phyloP scores from a whole-genome alignment of 2,888 invertebrate species.

The Pycnomerus fuliginosus region DNA sequence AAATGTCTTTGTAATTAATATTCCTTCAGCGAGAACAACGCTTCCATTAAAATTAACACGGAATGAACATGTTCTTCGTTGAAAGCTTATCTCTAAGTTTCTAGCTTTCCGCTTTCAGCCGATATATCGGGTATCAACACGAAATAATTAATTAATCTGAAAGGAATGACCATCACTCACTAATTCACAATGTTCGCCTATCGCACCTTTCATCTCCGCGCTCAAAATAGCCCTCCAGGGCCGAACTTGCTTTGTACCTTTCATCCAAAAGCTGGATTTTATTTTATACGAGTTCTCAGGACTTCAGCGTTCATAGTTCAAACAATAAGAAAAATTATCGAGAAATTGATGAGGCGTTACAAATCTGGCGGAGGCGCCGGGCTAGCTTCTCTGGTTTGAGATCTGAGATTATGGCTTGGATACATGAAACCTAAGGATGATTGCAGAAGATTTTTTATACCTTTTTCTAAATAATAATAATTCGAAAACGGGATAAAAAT shows the following conservation, averaged over 20 bases:
- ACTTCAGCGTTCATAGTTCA: too few species aligned
- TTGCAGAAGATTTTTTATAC: too few species aligned
- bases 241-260: constrained; percentile 9
- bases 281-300: too few species aligned
- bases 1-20: constrained; percentile 29
- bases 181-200: constrained; percentile 36
- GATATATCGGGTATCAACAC: constrained; percentile 25
- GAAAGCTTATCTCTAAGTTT: constrained; percentile 16
- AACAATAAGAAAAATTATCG: too few species aligned
- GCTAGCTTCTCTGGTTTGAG: too few species aligned
- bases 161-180: constrained; percentile 39
- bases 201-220: constrained; percentile 24
- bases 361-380: too few species aligned
- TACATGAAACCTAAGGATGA: too few species aligned
- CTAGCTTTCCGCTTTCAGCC: constrained; percentile 29
- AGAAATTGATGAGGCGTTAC: too few species aligned
- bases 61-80: constrained; percentile 40
- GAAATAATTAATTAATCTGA: constrained; percentile 39
- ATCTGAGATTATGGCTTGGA: too few species aligned
- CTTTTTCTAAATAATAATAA: too few species aligned
- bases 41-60: constrained; percentile 37
- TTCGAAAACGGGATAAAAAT: too few species aligned
- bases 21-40: constrained; percentile 28
- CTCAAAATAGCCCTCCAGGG: constrained; percentile 14
- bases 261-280: too few species aligned